These are phyloP conservation scores for Semaprochilodus insignis DNA, from an alignment of 2,797 vertebrate species.

Conservation along the genomic window DNA sequence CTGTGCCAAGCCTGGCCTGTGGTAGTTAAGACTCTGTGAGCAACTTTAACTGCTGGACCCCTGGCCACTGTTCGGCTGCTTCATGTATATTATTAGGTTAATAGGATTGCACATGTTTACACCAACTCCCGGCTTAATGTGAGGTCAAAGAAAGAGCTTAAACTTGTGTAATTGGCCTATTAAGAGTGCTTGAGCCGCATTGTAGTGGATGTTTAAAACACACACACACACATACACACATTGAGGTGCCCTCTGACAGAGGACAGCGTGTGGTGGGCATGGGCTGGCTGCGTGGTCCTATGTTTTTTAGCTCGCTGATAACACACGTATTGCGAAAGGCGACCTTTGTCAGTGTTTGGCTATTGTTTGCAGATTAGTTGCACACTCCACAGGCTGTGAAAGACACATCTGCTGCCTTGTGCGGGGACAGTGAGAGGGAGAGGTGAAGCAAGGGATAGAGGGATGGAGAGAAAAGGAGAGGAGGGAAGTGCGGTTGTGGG, in stretches of 20 bases:
- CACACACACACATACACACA: conserved; percentile 54
- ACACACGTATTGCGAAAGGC: conserved; percentile 71
- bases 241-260: conserved; percentile 32
- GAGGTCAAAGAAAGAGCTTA: conserved; percentile 68
- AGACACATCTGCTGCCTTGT: conserved; percentile 79
- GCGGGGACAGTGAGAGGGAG: conserved; percentile 64
- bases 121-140: conserved; percentile 67
- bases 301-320: conserved; percentile 64
- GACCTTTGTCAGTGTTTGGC: conserved; percentile 84
- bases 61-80: conserved; percentile 48
- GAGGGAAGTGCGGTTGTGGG: conserved; percentile 40
- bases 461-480: conserved; percentile 36
- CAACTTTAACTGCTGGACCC: conserved; percentile 54
- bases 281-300: conserved; percentile 56
- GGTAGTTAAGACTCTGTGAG: conserved; percentile 63
- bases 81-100: conserved; percentile 68
- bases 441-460: conserved; percentile 63
- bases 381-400: conserved; percentile 79
- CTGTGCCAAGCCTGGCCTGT: conserved; percentile 24
- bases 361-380: conserved; percentile 84
- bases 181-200: conserved; percentile 57
- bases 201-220: conserved; percentile 52
- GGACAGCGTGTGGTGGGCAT: conserved; percentile 39
- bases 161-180: conserved; percentile 69
- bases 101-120: conserved; percentile 73